A percentile compares a stretch with the other conserved stretches of the same genome.
These are phyloP conservation scores for Brachyrhaphis roseni DNA, from an alignment of 2,797 vertebrate species.

Conservation along the genomic window DNA sequence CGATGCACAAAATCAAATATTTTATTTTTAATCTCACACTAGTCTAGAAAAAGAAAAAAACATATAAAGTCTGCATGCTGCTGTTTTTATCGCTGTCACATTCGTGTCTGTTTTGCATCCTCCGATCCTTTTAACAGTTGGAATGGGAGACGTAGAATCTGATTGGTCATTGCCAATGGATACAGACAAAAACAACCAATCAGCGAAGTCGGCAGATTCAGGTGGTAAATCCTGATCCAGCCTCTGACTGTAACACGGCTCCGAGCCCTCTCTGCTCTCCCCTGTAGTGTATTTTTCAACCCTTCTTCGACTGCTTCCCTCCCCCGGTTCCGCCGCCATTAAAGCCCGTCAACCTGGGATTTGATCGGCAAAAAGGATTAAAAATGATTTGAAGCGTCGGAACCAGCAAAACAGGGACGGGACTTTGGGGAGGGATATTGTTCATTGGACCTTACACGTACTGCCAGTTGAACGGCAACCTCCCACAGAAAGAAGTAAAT, in stretches of 20 bases:
- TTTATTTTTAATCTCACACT: not conserved
- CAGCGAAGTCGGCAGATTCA: constrained; percentile 61
- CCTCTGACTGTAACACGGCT: constrained; percentile 68
- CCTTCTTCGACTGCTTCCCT: constrained; percentile 57
- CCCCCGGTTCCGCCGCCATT: constrained; percentile 76
- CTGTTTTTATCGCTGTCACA: constrained; percentile 29
- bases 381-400: constrained; percentile 67
- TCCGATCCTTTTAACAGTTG: constrained; percentile 65
- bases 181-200: constrained; percentile 60
- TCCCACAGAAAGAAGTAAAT: constrained; percentile 60
- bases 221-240: constrained; percentile 76
- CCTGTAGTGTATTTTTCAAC: constrained; percentile 65
- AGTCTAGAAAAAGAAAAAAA: not conserved
- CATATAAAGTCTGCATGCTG: not conserved
- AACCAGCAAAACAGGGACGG: constrained; percentile 52
- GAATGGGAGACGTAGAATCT: constrained; percentile 58
- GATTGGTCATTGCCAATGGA: constrained; percentile 58
- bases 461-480: constrained; percentile 56
- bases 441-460: constrained; percentile 49
- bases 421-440: constrained; percentile 27
- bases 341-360: constrained; percentile 55
- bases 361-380: constrained; percentile 47
- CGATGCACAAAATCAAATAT: constrained; percentile 6
- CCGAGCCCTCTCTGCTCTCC: constrained; percentile 56
- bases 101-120: constrained; percentile 49